These are phyloP conservation scores for Anticlea derivata DNA, from an alignment of 2,888 invertebrate genomes.

Conservation along the genomic window DNA sequence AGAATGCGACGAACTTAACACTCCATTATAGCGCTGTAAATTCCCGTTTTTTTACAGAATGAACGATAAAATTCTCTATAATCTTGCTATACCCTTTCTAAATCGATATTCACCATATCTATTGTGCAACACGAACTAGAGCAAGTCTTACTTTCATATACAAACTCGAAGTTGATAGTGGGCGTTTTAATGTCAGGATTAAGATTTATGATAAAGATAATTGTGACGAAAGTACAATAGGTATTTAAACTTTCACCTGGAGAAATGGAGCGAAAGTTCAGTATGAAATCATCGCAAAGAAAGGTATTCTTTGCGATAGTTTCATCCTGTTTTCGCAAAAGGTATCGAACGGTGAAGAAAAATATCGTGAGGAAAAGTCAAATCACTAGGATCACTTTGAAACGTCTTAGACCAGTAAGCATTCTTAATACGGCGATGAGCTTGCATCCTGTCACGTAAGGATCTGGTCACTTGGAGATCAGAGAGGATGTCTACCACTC, in stretches of 20 bases:
- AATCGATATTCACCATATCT: slow-evolving; percentile 43
- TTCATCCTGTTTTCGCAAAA: slow-evolving; percentile 61
- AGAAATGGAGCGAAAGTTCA: slow-evolving; percentile 73
- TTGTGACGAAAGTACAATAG: slow-evolving; percentile 78
- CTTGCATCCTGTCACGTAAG: too few species aligned
- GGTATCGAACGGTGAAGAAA: too few species aligned
- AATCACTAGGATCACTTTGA: too few species aligned
- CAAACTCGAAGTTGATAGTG: slow-evolving; percentile 53
- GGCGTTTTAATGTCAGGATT: slow-evolving; percentile 71
- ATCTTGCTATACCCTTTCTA: slow-evolving; percentile 41
- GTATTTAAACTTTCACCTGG: slow-evolving; percentile 72
- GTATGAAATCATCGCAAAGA: too few species aligned
- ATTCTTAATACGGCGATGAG: too few species aligned
- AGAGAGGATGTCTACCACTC: too few species aligned
- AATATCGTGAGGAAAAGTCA: too few species aligned
- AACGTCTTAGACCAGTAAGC: too few species aligned
- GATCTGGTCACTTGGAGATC: too few species aligned
- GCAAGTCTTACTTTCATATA: slow-evolving; percentile 63
- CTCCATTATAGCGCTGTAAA: too few species aligned
- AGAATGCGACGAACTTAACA: too few species aligned
- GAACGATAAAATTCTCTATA: background rate
- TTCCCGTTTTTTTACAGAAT: background rate
- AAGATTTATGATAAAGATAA: slow-evolving; percentile 70
- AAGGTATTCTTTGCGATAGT: slow-evolving; percentile 51
- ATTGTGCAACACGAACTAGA: slow-evolving; percentile 51